Evolutionary conservation across 2,113 vertebrate genomes (phyloP).

Genomic region (Apodemus sylvaticus): DNA sequence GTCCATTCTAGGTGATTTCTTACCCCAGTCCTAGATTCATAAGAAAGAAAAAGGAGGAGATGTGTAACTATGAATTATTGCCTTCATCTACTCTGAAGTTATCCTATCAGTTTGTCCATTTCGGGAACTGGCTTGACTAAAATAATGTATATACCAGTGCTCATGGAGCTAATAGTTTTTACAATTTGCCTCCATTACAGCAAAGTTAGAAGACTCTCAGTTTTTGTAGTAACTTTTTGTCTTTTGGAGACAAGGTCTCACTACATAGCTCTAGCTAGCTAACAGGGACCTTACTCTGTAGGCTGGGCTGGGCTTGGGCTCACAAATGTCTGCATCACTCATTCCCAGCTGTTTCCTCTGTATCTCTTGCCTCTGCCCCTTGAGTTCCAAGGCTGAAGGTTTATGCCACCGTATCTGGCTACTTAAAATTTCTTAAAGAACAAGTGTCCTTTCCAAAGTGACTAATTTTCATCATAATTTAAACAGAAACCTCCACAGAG

Average conservation of each 20-base stretch:
- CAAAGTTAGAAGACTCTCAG: neutral
- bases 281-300: neutral
- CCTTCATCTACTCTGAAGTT: constrained; percentile 51
- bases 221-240: neutral
- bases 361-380: neutral
- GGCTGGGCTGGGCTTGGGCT: neutral
- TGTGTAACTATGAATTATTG: neutral
- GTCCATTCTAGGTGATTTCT: neutral
- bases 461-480: constrained; percentile 35
- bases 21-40: neutral
- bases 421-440: constrained; percentile 47
- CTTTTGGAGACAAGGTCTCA: neutral
- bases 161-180: neutral
- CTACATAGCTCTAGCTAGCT: neutral
- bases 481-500: constrained; percentile 45
- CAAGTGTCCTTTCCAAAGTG: constrained; percentile 40
- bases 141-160: neutral
- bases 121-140: constrained; percentile 9
- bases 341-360: no score
- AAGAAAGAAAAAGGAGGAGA: neutral
- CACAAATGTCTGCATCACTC: neutral
- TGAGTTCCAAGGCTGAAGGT: neutral
- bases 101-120: neutral
- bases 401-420: neutral
- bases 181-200: neutral